Conservation (phyloP, 2,113 vertebrate genomes). For the Syrrhaptes paradoxus region DNA sequence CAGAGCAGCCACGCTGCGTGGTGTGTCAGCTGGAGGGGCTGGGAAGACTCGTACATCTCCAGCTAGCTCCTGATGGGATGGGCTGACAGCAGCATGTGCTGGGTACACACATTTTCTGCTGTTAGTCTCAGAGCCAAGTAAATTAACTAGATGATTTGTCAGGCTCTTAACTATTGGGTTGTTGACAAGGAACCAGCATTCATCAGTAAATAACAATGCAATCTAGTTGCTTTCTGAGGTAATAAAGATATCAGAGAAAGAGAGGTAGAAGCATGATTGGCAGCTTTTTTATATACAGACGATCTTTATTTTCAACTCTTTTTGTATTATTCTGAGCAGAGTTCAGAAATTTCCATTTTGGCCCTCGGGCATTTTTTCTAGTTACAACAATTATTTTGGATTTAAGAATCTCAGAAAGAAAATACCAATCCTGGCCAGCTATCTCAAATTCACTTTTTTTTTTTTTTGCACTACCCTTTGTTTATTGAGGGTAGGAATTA, state of each 20-base stretch:
- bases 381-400: neutral
- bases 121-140: neutral
- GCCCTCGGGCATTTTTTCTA: neutral
- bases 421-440: neutral
- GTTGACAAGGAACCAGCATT: neutral
- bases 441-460: neutral
- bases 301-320: neutral
- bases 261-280: neutral
- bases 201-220: neutral
- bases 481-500: slow-evolving; percentile 8
- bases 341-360: neutral
- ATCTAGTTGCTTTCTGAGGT: neutral
- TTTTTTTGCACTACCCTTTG: neutral
- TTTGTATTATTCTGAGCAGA: neutral
- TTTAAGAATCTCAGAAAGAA: neutral
- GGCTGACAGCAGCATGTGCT: neutral
- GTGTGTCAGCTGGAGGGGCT: neutral
- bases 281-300: neutral
- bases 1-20: neutral
- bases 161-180: neutral
- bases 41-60: neutral
- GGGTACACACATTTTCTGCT: neutral
- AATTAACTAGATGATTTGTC: neutral
- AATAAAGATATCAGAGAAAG: neutral
- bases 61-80: neutral